Conservation (phyloP, 2,113 vertebrate species). For the Gasterosteus nipponicus region DNA sequence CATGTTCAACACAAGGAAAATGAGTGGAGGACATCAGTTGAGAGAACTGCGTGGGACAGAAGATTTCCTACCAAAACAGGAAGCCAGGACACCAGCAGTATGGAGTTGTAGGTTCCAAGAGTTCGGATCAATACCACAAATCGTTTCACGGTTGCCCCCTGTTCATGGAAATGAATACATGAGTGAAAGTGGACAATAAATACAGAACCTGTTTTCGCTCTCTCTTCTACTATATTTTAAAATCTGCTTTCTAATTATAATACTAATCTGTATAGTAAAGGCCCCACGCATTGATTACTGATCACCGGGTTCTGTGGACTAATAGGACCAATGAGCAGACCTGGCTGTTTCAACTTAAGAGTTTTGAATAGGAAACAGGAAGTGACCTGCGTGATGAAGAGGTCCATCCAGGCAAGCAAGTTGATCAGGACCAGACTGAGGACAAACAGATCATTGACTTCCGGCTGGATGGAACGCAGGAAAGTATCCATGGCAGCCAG, state of each 20-base stretch:
- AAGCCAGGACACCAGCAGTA: slow-evolving; percentile 97
- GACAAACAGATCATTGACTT: slow-evolving; percentile 97
- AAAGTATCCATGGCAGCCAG: slow-evolving; percentile 95
- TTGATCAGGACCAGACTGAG: slow-evolving; percentile 96
- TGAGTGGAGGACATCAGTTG: background rate
- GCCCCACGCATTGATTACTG: too few species aligned
- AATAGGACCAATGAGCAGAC: too few species aligned
- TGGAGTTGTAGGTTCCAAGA: slow-evolving; percentile 96
- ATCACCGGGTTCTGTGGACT: too few species aligned
- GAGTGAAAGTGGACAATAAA: background rate
- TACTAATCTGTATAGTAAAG: too few species aligned
- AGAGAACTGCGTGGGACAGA: background rate
- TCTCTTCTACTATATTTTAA: too few species aligned
- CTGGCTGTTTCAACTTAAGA: too few species aligned
- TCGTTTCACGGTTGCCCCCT: slow-evolving; percentile 94
- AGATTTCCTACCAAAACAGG: slow-evolving; percentile 85
- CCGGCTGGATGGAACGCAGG: slow-evolving; percentile 93
- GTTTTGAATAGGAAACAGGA: background rate
- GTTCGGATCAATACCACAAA: slow-evolving; percentile 98
- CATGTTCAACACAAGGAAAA: background rate
- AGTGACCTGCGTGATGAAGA: slow-evolving; percentile 92
- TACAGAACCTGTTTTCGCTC: background rate
- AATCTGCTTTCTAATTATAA: too few species aligned
- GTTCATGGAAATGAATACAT: slow-evolving; percentile 4
- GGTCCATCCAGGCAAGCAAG: slow-evolving; percentile 98